phyloP scores from a whole-genome alignment of 2,888 invertebrate genomes.

The Dione juno region DNA sequence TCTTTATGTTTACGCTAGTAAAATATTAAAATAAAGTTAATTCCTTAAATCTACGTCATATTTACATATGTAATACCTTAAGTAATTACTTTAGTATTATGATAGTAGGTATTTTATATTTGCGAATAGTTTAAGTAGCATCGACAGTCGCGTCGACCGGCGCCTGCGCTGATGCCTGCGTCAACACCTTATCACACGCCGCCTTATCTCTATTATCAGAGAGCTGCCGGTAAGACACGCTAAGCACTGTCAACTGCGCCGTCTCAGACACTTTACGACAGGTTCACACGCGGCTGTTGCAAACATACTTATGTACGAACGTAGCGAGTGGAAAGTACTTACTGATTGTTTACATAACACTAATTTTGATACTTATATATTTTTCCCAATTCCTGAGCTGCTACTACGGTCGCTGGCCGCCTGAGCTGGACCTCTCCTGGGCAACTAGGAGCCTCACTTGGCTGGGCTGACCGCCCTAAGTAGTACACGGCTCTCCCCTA shows the following conservation, averaged over 20 bases:
- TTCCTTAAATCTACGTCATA: background rate
- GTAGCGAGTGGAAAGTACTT: background rate
- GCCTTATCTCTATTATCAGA: constrained; percentile 51
- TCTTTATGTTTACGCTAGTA: background rate
- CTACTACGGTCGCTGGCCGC: too few species aligned
- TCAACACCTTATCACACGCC: constrained; percentile 22
- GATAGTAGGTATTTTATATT: background rate
- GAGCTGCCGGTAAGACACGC: background rate
- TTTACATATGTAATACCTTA: background rate
- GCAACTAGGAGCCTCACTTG: too few species aligned
- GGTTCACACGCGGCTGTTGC: constrained; percentile 45
- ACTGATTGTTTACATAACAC: background rate
- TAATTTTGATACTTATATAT: background rate
- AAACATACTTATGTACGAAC: background rate
- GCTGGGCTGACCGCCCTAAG: too few species aligned
- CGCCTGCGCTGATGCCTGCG: constrained; percentile 45
- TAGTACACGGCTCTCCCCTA: too few species aligned
- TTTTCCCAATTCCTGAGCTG: too few species aligned
- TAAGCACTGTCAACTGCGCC: constrained; percentile 34
- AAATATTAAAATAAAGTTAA: background rate
- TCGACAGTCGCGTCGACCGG: constrained; percentile 42
- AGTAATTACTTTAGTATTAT: background rate
- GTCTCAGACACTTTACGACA: constrained; percentile 19
- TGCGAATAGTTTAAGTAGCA: constrained; percentile 17
- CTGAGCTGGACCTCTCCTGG: too few species aligned